Base-by-base conservation (phyloP, 2,888 invertebrate species). In the Agonum fuliginosum region DNA sequence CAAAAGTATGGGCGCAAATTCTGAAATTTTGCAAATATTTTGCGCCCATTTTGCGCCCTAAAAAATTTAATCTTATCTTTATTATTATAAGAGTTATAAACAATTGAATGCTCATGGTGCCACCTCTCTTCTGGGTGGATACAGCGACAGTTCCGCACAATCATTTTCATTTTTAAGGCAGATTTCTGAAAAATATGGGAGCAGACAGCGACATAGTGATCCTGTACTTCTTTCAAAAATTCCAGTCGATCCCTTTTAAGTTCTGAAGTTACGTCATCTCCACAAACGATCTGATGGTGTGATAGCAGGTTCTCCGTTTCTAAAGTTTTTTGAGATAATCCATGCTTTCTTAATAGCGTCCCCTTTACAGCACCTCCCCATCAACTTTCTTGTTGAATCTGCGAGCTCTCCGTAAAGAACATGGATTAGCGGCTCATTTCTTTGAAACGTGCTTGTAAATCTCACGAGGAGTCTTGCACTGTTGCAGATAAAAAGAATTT, bases 371-470 rank as follows among this genome's bases (percentile, higher is more conserved):
- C 51, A 51, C 22, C 51, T 51, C 22, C n/a, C 51, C 51, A 51
- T 51, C 19, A 51, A 51, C 51, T 51, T 22, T 20, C 22, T 8
- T 51, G 51, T 22, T 22, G 22, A 20, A 51, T 51, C 20, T 51
- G 51, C 51, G 20, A 51, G 51, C 41, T 70, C 54, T 30, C 37
- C 67, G 37, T 76, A 69, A 46, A 69, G 51, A 10, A 76, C 20
- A 69, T 76, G 76, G 30, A 69, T 76, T 41, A 69, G 46, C 19
- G 76, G 76, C 37, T 69, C 76, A 22, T 48, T 41, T 34, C 22
- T 76, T 46, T 76, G 69, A 69, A 76, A 76, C 10, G 69, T 51
- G 54, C 51, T 69, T 27, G 76, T 76, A 41, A 69, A 76, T 24
- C 54, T 62, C 17, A 41, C 65, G 30, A 75, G 46, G 17, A 75